Evolutionary conservation across 2,113 vertebrate genomes (phyloP).

Genomic region (Anas platyrhynchos): DNA sequence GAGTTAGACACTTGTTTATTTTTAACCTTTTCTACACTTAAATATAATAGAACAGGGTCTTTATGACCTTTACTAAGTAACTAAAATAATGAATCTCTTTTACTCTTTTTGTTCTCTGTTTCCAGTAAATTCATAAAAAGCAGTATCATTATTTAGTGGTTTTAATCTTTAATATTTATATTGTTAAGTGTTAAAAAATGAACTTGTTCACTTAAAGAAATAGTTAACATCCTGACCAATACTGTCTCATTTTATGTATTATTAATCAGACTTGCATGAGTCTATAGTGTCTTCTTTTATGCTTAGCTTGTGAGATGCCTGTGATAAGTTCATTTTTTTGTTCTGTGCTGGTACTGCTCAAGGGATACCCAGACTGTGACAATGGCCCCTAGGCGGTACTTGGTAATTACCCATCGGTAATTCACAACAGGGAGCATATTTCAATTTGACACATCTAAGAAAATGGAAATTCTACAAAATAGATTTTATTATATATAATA

Average conservation of each 20-base stretch:
- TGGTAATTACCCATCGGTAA: neutral
- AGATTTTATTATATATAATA: neutral
- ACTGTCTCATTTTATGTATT: neutral
- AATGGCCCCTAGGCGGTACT: neutral
- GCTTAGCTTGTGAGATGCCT: neutral
- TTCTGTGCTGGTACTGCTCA: neutral
- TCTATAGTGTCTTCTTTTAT: neutral
- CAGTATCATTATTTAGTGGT: neutral
- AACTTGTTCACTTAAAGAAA: neutral
- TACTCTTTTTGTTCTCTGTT: neutral
- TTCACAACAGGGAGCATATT: neutral
- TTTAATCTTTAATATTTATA: neutral
- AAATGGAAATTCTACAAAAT: neutral
- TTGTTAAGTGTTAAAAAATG: neutral
- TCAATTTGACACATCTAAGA: neutral
- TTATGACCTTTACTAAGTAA: neutral
- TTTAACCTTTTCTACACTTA: neutral
- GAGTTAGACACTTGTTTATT: neutral
- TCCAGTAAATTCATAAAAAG: neutral
- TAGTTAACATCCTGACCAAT: neutral
- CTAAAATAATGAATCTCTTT: neutral
- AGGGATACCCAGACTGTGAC: neutral
- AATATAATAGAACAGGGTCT: rapidly evolving
- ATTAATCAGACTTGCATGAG: neutral
- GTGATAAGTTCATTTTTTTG: neutral